These are phyloP conservation scores for Drosophila grimshawi DNA, from an alignment of 1,140 invertebrate genomes.

Conservation along the genomic window DNA sequence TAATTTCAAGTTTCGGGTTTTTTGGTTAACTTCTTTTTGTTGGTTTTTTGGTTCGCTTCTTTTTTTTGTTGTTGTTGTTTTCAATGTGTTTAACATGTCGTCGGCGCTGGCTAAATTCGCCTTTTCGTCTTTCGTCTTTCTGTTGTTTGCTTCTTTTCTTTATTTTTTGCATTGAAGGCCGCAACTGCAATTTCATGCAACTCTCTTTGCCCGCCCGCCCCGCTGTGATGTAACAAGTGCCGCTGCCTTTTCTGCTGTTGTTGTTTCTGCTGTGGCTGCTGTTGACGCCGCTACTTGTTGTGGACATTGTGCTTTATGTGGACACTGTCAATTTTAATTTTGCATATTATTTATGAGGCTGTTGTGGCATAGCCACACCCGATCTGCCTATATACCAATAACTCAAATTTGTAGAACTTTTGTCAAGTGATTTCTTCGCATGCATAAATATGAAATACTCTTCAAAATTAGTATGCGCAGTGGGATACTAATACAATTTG, in stretches of 20 bases:
- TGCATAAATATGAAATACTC: too few relatives aligned
- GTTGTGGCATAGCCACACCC: constrained; percentile 5
- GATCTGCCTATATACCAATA: neutral
- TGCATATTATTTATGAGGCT: constrained; percentile 60
- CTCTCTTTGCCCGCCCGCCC: constrained; percentile 28
- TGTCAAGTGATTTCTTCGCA: neutral
- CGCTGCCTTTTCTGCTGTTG: constrained; percentile 4
- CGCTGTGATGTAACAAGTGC: constrained; percentile 51
- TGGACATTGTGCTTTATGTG: constrained; percentile 7
- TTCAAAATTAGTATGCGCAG: neutral
- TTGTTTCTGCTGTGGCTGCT: neutral
- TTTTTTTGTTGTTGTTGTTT: constrained; percentile 14
- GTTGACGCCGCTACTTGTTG: neutral
- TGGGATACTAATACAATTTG: too few relatives aligned
- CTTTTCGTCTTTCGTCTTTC: constrained; percentile 16
- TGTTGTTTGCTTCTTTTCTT: constrained; percentile 37
- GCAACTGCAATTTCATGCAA: constrained; percentile 52
- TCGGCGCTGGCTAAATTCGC: constrained; percentile 4
- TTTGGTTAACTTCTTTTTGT: constrained; percentile 12
- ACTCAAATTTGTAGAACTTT: neutral
- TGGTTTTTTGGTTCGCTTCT: constrained; percentile 12
- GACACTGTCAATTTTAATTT: constrained; percentile 58
- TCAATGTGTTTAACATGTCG: constrained; percentile 64
- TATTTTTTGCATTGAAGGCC: constrained; percentile 46
- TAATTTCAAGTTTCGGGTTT: constrained; percentile 66